Evolutionary conservation across 2,797 vertebrate genomes (phyloP).

Genomic region (Enteromius argenteus): DNA sequence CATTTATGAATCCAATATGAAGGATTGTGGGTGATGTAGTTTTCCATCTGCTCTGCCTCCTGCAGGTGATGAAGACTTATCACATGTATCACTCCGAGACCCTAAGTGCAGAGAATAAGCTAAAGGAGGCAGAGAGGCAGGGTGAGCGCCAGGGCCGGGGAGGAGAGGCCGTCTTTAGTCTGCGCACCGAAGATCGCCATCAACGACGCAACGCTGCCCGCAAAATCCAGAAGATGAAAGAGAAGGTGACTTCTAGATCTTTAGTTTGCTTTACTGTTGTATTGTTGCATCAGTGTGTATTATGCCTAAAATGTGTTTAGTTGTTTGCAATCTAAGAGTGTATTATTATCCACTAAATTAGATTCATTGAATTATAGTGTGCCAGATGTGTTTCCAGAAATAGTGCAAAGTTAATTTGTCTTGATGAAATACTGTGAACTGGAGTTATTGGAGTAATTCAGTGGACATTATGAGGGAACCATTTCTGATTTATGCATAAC

Average conservation of each 20-base stretch:
- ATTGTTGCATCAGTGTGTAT: background rate
- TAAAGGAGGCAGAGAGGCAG: constrained; percentile 96
- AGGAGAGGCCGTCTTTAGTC: constrained; percentile 91
- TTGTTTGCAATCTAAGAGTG: background rate
- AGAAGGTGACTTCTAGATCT: constrained; percentile 84
- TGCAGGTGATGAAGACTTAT: constrained; percentile 98
- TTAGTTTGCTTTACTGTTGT: background rate
- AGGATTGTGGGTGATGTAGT: constrained; percentile 7
- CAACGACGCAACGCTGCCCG: constrained; percentile 96
- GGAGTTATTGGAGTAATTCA: constrained; percentile 5
- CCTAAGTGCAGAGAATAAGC: constrained; percentile 93
- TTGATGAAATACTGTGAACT: constrained; percentile 14
- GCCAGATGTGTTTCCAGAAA: constrained; percentile 14
- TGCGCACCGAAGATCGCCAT: constrained; percentile 94
- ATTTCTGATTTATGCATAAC: constrained; percentile 17
- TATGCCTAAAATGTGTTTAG: background rate
- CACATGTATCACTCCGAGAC: constrained; percentile 98
- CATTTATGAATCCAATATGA: constrained; percentile 9
- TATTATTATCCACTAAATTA: constrained; percentile 13
- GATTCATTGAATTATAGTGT: constrained; percentile 19
- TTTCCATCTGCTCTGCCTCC: constrained; percentile 35
- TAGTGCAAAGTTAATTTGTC: constrained; percentile 11
- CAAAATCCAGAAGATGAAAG: constrained; percentile 99
- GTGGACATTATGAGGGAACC: background rate
- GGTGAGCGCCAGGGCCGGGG: constrained; percentile 89